phyloP scores from a whole-genome alignment of 2,113 vertebrate species.

The Rafetus swinhoei region DNA sequence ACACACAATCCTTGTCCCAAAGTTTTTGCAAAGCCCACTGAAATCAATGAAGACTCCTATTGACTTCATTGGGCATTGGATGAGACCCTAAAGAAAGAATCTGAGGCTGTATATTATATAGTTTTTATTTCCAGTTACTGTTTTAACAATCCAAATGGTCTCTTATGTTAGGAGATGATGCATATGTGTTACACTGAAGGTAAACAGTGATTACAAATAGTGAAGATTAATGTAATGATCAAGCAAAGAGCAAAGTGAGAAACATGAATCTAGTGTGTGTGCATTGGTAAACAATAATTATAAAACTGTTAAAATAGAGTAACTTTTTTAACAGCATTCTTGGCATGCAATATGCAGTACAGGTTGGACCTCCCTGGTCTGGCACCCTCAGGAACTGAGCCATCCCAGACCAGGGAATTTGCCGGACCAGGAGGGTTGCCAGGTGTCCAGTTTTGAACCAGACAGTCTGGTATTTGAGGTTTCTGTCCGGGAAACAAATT shows the following conservation, averaged over 20 bases:
- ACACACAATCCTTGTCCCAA: too few relatives aligned
- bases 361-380: too few relatives aligned
- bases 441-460: too few relatives aligned
- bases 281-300: too few relatives aligned
- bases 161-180: neutral
- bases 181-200: neutral
- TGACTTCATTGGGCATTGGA: neutral
- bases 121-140: neutral
- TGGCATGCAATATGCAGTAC: neutral
- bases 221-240: neutral
- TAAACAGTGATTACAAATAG: neutral
- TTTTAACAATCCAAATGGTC: neutral
- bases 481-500: too few relatives aligned
- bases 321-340: neutral
- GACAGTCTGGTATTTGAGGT: too few relatives aligned
- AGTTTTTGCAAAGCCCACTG: too few relatives aligned
- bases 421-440: too few relatives aligned
- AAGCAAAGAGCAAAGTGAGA: neutral
- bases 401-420: too few relatives aligned
- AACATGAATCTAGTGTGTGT: neutral
- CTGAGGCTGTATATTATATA: neutral
- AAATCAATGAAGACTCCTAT: neutral
- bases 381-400: too few relatives aligned
- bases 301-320: too few relatives aligned
- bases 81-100: neutral